phyloP scores from a whole-genome alignment of 1,140 invertebrate genomes.

The Amphibalanus amphitrite region DNA sequence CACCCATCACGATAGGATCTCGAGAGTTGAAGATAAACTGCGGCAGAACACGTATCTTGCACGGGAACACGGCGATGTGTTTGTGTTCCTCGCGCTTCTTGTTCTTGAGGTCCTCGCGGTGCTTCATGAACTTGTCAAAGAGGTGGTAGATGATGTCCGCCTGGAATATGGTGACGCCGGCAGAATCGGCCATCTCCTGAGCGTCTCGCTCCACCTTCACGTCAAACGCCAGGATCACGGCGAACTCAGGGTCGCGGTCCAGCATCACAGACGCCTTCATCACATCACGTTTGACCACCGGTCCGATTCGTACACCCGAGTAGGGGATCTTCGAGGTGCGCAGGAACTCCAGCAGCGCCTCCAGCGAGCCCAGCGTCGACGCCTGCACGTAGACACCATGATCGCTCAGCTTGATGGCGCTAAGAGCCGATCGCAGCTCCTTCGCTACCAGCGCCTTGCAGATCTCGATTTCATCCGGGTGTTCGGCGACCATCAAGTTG shows the following conservation, averaged over 20 bases:
- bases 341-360: conserved; percentile 92
- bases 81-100: conserved; percentile 89
- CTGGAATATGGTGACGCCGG: conserved; percentile 76
- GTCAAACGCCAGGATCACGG: conserved; percentile 97
- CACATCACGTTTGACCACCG: conserved; percentile 97
- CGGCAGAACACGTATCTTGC: conserved; percentile 69
- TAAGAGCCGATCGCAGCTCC: conserved; percentile 47
- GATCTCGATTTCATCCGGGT: conserved; percentile 84
- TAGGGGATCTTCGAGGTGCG: conserved; percentile 81
- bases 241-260: conserved; percentile 91
- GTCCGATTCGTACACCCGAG: conserved; percentile 88
- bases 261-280: conserved; percentile 99
- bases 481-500: conserved; percentile 65
- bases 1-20: conserved; percentile 93
- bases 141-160: conserved; percentile 99
- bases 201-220: conserved; percentile 96
- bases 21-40: conserved; percentile 94
- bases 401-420: conserved; percentile 25
- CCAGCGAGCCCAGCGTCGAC: conserved; percentile 91
- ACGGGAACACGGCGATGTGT: conserved; percentile 93
- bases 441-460: conserved; percentile 58
- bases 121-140: conserved; percentile 92
- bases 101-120: conserved; percentile 80
- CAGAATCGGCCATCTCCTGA: conserved; percentile 83
- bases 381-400: conserved; percentile 97